These are phyloP conservation scores for Rhodinocichla rosea DNA, from an alignment of 2,113 vertebrate genomes.

Conservation along the genomic window DNA sequence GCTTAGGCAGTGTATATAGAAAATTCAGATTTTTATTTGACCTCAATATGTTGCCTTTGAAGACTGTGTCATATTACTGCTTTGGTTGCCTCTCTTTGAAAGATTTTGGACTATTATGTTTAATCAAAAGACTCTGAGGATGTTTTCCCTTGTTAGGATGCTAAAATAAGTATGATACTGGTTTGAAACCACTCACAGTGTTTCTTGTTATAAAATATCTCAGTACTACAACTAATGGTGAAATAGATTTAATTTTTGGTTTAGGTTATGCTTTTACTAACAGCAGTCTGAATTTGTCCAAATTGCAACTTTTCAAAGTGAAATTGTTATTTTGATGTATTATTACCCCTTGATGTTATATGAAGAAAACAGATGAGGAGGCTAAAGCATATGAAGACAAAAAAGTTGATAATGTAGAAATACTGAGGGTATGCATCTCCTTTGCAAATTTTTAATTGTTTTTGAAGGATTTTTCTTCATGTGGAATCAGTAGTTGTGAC, in stretches of 20 bases:
- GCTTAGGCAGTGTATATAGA: not conserved
- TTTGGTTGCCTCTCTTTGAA: not conserved
- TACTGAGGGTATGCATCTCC: not conserved
- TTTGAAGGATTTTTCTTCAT: not conserved
- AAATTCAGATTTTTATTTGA: not conserved
- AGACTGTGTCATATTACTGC: not conserved
- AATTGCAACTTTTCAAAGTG: not conserved
- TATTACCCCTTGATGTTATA: not conserved
- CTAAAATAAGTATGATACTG: not conserved
- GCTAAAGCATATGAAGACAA: not conserved
- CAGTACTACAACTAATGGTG: not conserved
- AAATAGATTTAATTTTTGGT: not conserved
- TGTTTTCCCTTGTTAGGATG: not conserved
- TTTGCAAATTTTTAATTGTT: not conserved
- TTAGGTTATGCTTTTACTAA: not conserved
- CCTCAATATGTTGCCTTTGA: not conserved
- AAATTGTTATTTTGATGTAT: not conserved
- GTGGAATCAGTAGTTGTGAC: not conserved
- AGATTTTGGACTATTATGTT: not conserved
- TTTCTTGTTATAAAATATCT: not conserved
- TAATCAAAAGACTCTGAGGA: not conserved
- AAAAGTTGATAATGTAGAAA: not conserved
- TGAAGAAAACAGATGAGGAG: not conserved
- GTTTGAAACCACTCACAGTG: not conserved
- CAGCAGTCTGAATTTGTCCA: not conserved